Percentiles rank a stretch among this genome's conserved stretches.
Evolutionary conservation across 2,113 vertebrate species (phyloP).

Genomic region (Azemiops feae): DNA sequence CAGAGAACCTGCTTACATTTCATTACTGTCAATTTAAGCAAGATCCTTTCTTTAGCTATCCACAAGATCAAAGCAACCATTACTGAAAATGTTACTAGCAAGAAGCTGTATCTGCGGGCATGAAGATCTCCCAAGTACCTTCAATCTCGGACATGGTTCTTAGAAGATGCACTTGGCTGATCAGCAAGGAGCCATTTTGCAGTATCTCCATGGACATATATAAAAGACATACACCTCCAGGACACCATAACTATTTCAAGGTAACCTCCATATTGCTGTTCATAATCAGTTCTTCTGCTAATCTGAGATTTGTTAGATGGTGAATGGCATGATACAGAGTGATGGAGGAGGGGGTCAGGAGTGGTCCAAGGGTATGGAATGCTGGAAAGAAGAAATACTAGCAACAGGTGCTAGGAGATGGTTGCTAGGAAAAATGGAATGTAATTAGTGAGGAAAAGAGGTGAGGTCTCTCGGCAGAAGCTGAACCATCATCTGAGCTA

Average conservation of each 20-base stretch:
- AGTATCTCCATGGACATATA: background rate
- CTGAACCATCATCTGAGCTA: background rate
- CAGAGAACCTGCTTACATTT: background rate
- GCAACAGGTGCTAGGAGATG: background rate
- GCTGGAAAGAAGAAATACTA: background rate
- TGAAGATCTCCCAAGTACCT: background rate
- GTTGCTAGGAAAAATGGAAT: background rate
- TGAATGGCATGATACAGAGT: background rate
- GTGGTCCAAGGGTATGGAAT: background rate
- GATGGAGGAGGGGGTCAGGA: background rate
- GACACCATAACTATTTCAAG: background rate
- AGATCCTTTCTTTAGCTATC: background rate
- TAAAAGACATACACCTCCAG: background rate
- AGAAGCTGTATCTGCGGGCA: background rate
- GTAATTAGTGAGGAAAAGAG: background rate
- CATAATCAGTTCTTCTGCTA: background rate
- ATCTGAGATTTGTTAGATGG: background rate
- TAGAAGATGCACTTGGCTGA: background rate
- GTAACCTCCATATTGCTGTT: background rate
- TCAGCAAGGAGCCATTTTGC: too few species aligned
- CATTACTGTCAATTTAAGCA: background rate
- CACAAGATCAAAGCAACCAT: background rate
- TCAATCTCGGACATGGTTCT: background rate
- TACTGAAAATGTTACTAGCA: background rate
- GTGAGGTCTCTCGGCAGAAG: background rate